Evolutionary conservation across 92 coral and sea anemone genomes (phyloP).

Genomic region (Paramuricea clavata): DNA sequence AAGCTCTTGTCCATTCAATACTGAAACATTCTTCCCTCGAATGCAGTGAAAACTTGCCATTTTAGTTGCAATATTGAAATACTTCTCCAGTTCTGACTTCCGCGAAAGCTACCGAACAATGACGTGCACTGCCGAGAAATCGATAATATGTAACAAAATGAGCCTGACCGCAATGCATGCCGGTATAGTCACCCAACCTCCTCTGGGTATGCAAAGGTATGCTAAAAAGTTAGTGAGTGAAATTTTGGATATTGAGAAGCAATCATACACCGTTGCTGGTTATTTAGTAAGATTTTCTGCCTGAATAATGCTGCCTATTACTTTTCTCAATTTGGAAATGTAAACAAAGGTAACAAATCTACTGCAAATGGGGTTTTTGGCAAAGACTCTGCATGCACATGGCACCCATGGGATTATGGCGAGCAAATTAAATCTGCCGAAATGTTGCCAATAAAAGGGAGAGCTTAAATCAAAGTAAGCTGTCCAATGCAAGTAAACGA

Average conservation of each 20-base stretch:
- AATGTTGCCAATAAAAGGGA: conserved; percentile 38
- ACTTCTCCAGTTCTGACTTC: too few species aligned
- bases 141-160: too few species aligned
- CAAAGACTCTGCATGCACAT: conserved; percentile 35
- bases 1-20: too few species aligned
- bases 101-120: too few species aligned
- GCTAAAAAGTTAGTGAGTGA: conserved; percentile 36
- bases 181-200: too few species aligned
- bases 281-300: conserved; percentile 44
- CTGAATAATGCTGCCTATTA: neutral
- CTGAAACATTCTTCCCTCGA: too few species aligned
- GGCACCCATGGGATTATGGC: conserved; percentile 59
- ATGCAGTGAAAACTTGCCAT: too few species aligned
- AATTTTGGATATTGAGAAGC: conserved; percentile 29
- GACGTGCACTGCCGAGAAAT: too few species aligned
- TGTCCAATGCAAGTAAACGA: conserved; percentile 59
- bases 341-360: conserved; percentile 32
- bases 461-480: conserved; percentile 37
- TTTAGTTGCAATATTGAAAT: too few species aligned
- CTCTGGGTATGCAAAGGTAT: conserved; percentile 64
- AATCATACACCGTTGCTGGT: neutral
- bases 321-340: conserved; percentile 17
- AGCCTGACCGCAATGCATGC: too few species aligned
- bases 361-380: conserved; percentile 52
- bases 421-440: conserved; percentile 46